A percentile compares a stretch with the other conserved stretches of the same genome.
phyloP scores from a whole-genome alignment of 2,113 vertebrate genomes.

The Neodontobutis hainanensis region DNA sequence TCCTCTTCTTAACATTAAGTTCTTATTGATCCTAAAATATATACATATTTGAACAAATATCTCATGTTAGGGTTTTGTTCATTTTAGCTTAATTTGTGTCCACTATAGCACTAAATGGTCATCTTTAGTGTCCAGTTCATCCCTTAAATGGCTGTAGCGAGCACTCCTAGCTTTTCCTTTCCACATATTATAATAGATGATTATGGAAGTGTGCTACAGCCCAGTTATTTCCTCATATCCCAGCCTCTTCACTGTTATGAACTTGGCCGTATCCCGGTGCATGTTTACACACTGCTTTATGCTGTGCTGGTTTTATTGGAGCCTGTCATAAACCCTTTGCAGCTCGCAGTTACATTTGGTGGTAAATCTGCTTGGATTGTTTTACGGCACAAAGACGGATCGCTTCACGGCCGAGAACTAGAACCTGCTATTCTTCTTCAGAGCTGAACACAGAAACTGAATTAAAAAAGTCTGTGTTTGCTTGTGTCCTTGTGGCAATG shows the following conservation, averaged over 20 bases:
- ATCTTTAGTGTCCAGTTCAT: too few relatives aligned
- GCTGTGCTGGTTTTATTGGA: conserved; percentile 11
- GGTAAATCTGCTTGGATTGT: conserved; percentile 41
- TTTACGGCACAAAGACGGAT: conserved; percentile 46
- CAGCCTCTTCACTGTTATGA: neutral
- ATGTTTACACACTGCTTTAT: conserved; percentile 5
- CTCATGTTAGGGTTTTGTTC: too few relatives aligned
- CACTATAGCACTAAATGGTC: too few relatives aligned
- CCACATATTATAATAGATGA: neutral
- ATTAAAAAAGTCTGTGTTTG: conserved; percentile 22
- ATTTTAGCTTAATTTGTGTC: too few relatives aligned
- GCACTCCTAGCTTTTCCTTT: neutral
- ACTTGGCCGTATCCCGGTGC: neutral
- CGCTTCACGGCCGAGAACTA: conserved; percentile 20
- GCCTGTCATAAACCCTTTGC: conserved; percentile 31
- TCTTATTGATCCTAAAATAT: too few relatives aligned
- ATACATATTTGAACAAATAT: too few relatives aligned
- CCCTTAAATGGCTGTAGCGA: neutral
- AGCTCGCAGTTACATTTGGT: conserved; percentile 29
- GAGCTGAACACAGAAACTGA: neutral
- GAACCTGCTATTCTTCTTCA: conserved; percentile 33
- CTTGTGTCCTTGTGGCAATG: conserved; percentile 47
- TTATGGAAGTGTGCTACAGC: neutral
- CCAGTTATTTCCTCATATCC: neutral
- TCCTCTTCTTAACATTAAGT: too few relatives aligned